These are phyloP conservation scores for Apus apus DNA, from an alignment of 2,113 vertebrate genomes.

Conservation along the genomic window DNA sequence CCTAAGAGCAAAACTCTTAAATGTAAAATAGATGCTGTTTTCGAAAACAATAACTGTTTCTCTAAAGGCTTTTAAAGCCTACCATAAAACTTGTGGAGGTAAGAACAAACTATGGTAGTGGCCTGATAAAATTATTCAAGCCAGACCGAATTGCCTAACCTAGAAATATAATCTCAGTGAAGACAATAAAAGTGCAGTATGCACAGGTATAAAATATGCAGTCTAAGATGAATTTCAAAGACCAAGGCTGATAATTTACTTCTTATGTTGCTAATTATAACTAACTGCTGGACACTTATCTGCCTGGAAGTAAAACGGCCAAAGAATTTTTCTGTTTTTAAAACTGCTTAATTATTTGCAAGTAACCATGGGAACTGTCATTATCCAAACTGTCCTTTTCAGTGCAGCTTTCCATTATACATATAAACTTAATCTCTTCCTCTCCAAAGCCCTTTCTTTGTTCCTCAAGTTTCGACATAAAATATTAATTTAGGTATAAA, in stretches of 20 bases:
- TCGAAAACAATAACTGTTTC: background rate
- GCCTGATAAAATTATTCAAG: background rate
- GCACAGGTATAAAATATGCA: background rate
- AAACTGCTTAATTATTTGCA: constrained; percentile 25
- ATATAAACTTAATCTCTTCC: background rate
- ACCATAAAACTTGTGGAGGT: background rate
- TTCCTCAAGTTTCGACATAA: constrained; percentile 8
- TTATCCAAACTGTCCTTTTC: constrained; percentile 19
- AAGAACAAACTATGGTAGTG: background rate
- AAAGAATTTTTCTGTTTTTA: background rate
- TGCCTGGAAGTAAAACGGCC: background rate
- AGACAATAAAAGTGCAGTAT: background rate
- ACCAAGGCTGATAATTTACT: constrained; percentile 1
- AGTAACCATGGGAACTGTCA: constrained; percentile 20
- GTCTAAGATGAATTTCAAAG: background rate
- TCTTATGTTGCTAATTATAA: background rate
- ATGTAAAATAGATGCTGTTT: background rate
- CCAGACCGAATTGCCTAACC: background rate
- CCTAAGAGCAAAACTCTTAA: background rate
- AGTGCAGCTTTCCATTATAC: constrained; percentile 15
- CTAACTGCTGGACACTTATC: background rate
- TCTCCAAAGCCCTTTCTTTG: background rate
- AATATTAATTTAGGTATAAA: constrained; percentile 38
- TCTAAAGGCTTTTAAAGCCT: background rate
- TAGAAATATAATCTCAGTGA: background rate